Base-by-base conservation (phyloP, 2,888 invertebrate genomes). In the Mythimna pallens region DNA sequence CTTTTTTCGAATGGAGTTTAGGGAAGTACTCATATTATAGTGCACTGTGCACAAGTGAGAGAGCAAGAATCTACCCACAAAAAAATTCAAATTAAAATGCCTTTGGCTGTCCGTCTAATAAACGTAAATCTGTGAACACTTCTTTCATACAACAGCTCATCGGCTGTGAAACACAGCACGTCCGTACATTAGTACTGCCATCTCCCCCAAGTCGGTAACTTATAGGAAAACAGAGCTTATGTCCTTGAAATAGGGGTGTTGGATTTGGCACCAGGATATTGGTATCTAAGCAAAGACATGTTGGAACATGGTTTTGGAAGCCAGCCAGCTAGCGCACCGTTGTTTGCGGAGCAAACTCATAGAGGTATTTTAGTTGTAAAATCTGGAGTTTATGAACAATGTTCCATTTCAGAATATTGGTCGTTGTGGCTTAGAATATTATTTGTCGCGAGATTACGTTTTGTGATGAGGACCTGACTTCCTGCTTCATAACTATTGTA, bases 261-360 rank as follows among this genome's bases (percentile, higher is more conserved):
- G 34, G 9, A 0, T 2, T 0, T 7, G 12, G 40, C 0, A 55
- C 3, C 9, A 50, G 12, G 22, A 52, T 61, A 55, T 83, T 80
- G 73, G 75, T 34, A 67, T 6, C 30, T 25, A 50, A 65, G 67
- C 55, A 63, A 65, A 74, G 83, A 78, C 70, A 83, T 78, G 83
- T 74, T n/a, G 17, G 73, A 65, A 82, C 81, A 81, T 62, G 83
- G 76, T 62, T 81, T 82, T 82, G 84, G 82, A 83, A 57, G 64
- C 3, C 43, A 43, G 82, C 82, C 83, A 82, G 63, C n/a, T 54
- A 52, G 67, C 34, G 34, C 52, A 64, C 57, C 59, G 80, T 82
- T 83, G 82, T 81, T 83, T 80, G 80, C 25, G 62, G 34, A 30
- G 58, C 58, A 80, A 80, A 71, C 58, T 71, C 73, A 66, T 58